Evolutionary conservation across 2,113 vertebrate genomes (phyloP), one percentile per base, ranked within the genome.

Genomic region (Pedionomus torquatus): DNA sequence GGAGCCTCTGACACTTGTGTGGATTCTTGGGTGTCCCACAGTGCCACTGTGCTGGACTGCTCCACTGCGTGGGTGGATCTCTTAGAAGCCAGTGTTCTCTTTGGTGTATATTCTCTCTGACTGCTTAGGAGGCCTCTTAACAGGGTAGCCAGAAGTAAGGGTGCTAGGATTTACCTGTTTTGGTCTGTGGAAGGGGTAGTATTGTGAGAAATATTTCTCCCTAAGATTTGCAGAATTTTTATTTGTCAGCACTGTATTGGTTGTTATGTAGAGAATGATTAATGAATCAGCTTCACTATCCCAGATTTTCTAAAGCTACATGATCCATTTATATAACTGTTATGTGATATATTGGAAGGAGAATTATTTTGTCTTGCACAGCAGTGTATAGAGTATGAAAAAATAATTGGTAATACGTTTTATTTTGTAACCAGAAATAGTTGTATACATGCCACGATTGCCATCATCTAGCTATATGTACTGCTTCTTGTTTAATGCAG

Each of bases 401-500:
- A 61, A 81, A 14, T 43, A 3, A 24, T 85, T 54, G 66, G 15
- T 55, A 72, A 20, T 71, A 46, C 1, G 0, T 83, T 81, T 71
- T 60, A 33, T 82, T 83, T 28, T 72, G 24, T 83, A 60, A 77
- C 4, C 15, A 81, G 51, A 92, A 65, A 16, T 13, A 37, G 4
- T 10, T 68, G 11, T 26, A 5, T 41, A 44, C n/a, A n/a, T n/a
- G n/a, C n/a, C n/a, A n/a, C n/a, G n/a, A n/a, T n/a, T n/a, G n/a
- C n/a, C n/a, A n/a, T n/a, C n/a, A n/a, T n/a, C n/a, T n/a, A n/a
- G n/a, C n/a, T n/a, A n/a, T 13, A 10, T 41, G 41, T 41, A 41
- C 35, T 69, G 18, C n/a, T 83, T 87, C 54, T 91, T 61, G 5
- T 91, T 83, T 63, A 85, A 89, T 71, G 28, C 74, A 98, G 98